Base-by-base conservation (phyloP, 2,888 invertebrate genomes). In the Apamea monoglypha region DNA sequence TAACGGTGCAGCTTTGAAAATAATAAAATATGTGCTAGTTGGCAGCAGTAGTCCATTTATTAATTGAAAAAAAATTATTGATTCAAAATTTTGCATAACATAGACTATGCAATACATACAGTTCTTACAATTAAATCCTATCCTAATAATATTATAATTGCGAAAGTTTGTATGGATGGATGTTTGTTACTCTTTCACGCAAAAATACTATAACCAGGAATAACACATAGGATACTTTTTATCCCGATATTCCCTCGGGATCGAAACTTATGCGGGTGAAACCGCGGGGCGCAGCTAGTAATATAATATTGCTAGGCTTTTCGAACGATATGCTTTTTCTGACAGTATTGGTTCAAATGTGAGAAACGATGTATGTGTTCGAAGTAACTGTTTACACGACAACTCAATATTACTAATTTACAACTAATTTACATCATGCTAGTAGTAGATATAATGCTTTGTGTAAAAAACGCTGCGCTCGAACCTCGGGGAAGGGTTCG, bases 401-500 rank as follows among this genome's bases (percentile, higher is more conserved):
- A 67, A n/a, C n/a, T n/a, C 18, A n/a, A 40, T 36, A 36, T 36
- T 36, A 66, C 40, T n/a, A n/a, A 25, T 4, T 21, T 6, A 7
- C n/a, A 56, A 75, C 2, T 47, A 21, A 25, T 47, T 36, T n/a
- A 21, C n/a, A 21, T 21, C 16, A 6, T 16, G n/a, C 36, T 36
- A n/a, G 21, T 21, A 29, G 16, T 50, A 64, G 25, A 44, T 40
- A 32, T 36, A 69, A 47, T 25, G 8, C 18, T 61, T 76, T 56
- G 32, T 72, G 21, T 78, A 44, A 14, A 25, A 64, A 61, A 64
- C 50, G 66, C 81, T 76, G 83, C 86, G 88, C 90, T 88, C 88
- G 89, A 88, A 88, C 88, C 87, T 89, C 88, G 87, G 82, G 82
- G 79, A 80, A 74, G 76, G 85, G 81, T 81, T 78, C 84, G 67